phyloP scores from a whole-genome alignment of 1,140 invertebrate genomes.

The Drepana arcuata region DNA sequence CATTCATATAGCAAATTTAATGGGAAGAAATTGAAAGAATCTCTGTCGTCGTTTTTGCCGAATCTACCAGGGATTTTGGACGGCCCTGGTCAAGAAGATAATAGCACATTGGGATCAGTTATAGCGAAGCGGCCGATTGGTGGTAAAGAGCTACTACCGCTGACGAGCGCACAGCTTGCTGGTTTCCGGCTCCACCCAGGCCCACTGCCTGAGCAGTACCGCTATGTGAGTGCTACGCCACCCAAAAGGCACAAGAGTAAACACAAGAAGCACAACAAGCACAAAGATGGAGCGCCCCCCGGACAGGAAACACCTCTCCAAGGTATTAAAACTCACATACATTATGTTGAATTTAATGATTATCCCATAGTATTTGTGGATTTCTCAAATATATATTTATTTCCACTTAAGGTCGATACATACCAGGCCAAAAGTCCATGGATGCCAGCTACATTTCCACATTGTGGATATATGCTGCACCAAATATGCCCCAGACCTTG shows the following conservation, averaged over 20 bases:
- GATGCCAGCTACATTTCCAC: too few species aligned
- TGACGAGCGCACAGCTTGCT: slow-evolving; percentile 90
- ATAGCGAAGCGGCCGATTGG: slow-evolving; percentile 98
- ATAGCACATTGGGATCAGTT: slow-evolving; percentile 91
- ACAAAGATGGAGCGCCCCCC: slow-evolving; percentile 84
- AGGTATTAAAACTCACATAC: too few species aligned
- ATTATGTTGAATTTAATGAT: too few species aligned
- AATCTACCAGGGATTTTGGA: slow-evolving; percentile 96
- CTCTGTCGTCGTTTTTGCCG: slow-evolving; percentile 94
- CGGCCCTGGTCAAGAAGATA: slow-evolving; percentile 85
- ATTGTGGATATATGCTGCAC: too few species aligned
- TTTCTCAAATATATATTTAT: too few species aligned
- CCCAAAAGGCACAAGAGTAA: slow-evolving; percentile 95
- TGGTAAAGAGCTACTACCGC: slow-evolving; percentile 92
- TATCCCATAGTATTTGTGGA: too few species aligned
- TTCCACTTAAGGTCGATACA: too few species aligned
- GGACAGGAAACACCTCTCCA: slow-evolving; percentile 77
- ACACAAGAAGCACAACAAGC: slow-evolving; percentile 96
- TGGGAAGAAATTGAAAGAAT: slow-evolving; percentile 97
- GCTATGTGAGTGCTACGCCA: slow-evolving; percentile 92
- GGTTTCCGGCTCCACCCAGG: slow-evolving; percentile 97
- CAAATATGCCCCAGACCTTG: too few species aligned
- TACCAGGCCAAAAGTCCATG: too few species aligned
- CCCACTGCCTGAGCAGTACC: slow-evolving; percentile 95
- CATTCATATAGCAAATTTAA: slow-evolving; percentile 98